Conservation (phyloP, 2,888 invertebrate species). For the Oegoconia quadripuncta region DNA sequence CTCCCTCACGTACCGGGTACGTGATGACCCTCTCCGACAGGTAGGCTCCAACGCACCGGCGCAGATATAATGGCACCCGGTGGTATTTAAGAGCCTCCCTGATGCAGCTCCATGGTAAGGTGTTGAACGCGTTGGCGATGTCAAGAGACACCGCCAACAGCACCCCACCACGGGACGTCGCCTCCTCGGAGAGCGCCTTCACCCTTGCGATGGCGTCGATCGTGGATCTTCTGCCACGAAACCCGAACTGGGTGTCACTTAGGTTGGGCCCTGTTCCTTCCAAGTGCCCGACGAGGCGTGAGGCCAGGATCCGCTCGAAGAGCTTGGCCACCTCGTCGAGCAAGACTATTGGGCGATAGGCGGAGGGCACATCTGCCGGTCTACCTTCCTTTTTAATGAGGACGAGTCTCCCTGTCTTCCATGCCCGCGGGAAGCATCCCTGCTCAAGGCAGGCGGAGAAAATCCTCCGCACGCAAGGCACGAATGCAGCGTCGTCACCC, state of each 20-base stretch:
- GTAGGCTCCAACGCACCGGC: background rate
- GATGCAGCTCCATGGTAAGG: background rate
- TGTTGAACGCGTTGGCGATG: background rate
- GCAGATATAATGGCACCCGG: background rate
- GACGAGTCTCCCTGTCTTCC: no score
- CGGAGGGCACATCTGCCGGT: no score
- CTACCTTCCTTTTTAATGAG: no score
- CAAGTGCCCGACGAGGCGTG: background rate
- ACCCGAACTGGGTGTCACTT: background rate
- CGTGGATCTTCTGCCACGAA: no score
- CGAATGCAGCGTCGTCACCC: no score
- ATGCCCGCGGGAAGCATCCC: no score
- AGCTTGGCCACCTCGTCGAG: constrained; percentile 2
- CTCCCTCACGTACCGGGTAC: no score
- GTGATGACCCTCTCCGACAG: constrained; percentile 1
- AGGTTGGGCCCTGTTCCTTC: background rate
- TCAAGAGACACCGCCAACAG: background rate
- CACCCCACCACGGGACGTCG: background rate
- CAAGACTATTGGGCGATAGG: no score
- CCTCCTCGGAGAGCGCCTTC: background rate
- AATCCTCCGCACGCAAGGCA: no score
- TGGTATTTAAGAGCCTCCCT: background rate
- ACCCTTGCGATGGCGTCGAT: background rate
- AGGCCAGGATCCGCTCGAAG: no score
- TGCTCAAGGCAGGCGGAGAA: no score